Base-by-base conservation (phyloP, 2,797 vertebrate species). In the Glossophaga mutica region DNA sequence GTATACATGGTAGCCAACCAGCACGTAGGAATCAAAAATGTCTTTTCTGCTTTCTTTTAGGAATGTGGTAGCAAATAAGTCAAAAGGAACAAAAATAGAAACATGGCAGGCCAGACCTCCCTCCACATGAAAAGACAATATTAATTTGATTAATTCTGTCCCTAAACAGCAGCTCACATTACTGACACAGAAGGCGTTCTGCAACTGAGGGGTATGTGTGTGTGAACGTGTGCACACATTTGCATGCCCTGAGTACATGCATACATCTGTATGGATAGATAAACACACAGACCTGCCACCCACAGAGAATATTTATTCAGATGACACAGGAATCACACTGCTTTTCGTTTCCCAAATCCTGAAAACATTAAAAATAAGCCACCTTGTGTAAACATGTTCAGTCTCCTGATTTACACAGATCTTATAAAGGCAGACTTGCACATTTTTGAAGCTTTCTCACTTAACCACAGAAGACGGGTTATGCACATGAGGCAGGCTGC, bases 21-120 rank as follows among this genome's bases (percentile, higher is more conserved):
- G 55, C 48, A 83, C 70, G 74, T 1, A 77, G 62, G 76, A 87
- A 81, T 92, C 44, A 44, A 67, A 96, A 91, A 48, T 18, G 91
- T 46, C 70, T 71, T 85, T 94, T 90, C 76, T 87, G 55, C n/a
- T 94, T 71, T 82, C 78, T 95, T 89, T 96, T 57, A 92, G 62
- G 79, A 90, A 93, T 78, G 42, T 85, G 94, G 90, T 86, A 83
- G 83, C 89, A 95, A 90, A 87, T 15, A 91, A 92, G 82, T 71
- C 97, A 91, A 97, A 96, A 24, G 81, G 87, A 97, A 94, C 85
- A 95, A 97, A 97, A 98, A 95, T 82, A 96, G 95, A 94, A 92
- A 78, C 76, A 29, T 14, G 21, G 88, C 57, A 70, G 82, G 62
- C 67, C 67, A 85, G 95, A 91, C 52, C 79, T 94, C 92, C 86